Percentiles rank a stretch among this genome's conserved stretches.
Conservation (phyloP, 2,113 vertebrate species). For the Anhinga rufa region DNA sequence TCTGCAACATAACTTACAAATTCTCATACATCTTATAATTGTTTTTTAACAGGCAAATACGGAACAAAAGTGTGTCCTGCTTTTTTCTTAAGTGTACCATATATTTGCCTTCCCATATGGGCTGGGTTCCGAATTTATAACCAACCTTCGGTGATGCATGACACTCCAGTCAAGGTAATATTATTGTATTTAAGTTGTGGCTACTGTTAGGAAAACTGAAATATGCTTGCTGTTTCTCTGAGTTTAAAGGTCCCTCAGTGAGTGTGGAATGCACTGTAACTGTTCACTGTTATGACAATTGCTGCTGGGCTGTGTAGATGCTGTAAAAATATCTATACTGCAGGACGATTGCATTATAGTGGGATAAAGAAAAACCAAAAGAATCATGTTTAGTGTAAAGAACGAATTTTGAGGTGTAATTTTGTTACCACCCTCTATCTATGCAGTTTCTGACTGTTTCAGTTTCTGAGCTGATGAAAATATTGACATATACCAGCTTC, state of each 20-base stretch:
- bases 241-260: neutral
- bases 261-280: neutral
- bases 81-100: constrained; percentile 80
- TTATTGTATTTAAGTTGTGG: neutral
- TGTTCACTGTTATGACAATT: neutral
- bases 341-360: neutral
- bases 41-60: constrained; percentile 82
- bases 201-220: neutral
- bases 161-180: constrained; percentile 75
- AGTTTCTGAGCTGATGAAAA: neutral
- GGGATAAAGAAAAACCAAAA: neutral
- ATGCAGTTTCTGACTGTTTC: neutral
- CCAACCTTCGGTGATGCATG: constrained; percentile 67
- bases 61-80: constrained; percentile 78
- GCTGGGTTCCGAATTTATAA: constrained; percentile 85
- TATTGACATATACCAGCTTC: neutral
- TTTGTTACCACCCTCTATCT: neutral
- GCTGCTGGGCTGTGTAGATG: neutral
- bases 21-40: neutral
- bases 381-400: neutral
- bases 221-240: neutral
- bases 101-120: constrained; percentile 85
- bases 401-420: neutral
- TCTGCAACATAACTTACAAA: neutral
- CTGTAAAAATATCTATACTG: neutral